A percentile compares a stretch with the other conserved stretches of the same genome.
Evolutionary conservation across 1,140 invertebrate genomes (phyloP).

Genomic region (Homalodisca vitripennis): DNA sequence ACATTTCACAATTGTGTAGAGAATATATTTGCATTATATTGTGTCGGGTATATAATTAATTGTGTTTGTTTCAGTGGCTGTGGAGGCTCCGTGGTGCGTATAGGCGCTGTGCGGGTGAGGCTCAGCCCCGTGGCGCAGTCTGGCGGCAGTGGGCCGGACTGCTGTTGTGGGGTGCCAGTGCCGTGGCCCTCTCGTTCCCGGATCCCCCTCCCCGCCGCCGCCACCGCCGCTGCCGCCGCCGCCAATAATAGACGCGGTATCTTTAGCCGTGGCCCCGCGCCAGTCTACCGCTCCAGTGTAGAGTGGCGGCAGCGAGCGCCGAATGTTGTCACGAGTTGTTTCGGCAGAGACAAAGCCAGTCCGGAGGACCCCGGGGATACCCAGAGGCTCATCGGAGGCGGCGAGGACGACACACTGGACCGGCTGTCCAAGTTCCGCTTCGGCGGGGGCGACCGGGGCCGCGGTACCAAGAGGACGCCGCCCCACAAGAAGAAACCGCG

Average conservation of each 20-base stretch:
- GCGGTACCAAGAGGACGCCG: conserved; percentile 42
- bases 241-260: conserved; percentile 33
- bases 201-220: conserved; percentile 44
- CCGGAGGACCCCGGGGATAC: neutral
- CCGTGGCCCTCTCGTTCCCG: conserved; percentile 46
- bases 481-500: conserved; percentile 44
- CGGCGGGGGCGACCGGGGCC: conserved; percentile 51
- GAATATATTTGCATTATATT: too few relatives aligned
- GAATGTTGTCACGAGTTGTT: conserved; percentile 34
- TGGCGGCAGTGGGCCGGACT: conserved; percentile 45
- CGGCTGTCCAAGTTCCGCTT: conserved; percentile 73
- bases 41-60: too few relatives aligned
- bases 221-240: neutral
- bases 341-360: conserved; percentile 31
- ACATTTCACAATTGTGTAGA: too few relatives aligned
- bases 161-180: conserved; percentile 50
- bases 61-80: too few relatives aligned
- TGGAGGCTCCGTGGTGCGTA: conserved; percentile 11
- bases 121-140: conserved; percentile 38
- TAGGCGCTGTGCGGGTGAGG: conserved; percentile 37
- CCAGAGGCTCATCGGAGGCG: neutral
- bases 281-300: conserved; percentile 38
- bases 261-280: conserved; percentile 20
- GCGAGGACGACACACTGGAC: conserved; percentile 54
- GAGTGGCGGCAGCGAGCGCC: conserved; percentile 36